Evolutionary conservation across 1,140 invertebrate species (phyloP), one percentile per base, ranked within the genome.

Genomic region (Cardiocondyla obscurior): DNA sequence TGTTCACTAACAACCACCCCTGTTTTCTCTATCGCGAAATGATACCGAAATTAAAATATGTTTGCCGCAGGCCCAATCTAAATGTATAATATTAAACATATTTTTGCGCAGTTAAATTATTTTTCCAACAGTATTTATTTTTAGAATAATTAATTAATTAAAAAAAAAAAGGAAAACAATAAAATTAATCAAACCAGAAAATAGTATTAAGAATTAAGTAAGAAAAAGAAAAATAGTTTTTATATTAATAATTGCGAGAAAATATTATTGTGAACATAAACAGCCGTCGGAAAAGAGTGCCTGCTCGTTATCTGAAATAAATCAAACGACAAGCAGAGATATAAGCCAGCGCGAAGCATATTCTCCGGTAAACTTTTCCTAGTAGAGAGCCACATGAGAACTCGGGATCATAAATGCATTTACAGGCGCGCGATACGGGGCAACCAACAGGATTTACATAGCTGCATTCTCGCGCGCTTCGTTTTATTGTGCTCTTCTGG

Each of bases 401-500:
- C 65, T 46, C 49, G 25, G 65, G 60, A 87, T 86, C 84, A 87
- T 87, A 83, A 83, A 88, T 88, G 84, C 86, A 81, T 84, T 81
- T 83, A 87, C 89, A 89, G 46, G 33, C 62, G 36, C 25, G 53
- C 85, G 82, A 83, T 88, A 84, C 74, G 79, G 49, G 72, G 69
- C 49, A 76, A 76, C 79, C 76, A 30, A 83, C 79, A 70, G 58
- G 81, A 88, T 88, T 87, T 88, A 88, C 82, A 81, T 72, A 76
- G 85, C 51, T 33, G 33, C 62, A 74, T 39, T 57, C 49, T 14
- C 51, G 74, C 74, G 65, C 85, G 83, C 82, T 87, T 88, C 60
- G 86, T 90, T 89, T 92, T 91, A 92, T 90, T 90, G 85, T 84
- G 77, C 81, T 88, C 85, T 91, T 90, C 90, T 92, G 91, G 89